Conservation (phyloP, 2,797 vertebrate genomes). For the Sebastolobus altivelis region DNA sequence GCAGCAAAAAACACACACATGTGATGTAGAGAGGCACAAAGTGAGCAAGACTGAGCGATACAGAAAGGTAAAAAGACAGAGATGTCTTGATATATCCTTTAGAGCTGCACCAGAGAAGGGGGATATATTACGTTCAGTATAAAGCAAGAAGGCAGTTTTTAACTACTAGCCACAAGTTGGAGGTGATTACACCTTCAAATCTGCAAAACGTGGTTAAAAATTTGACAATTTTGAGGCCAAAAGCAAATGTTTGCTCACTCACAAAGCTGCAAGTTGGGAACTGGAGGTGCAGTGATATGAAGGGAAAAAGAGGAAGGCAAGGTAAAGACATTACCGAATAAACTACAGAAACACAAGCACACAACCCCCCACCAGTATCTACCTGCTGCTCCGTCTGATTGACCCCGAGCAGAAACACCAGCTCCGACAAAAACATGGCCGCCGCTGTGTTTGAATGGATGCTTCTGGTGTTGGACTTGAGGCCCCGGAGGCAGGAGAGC, state of each 20-base stretch:
- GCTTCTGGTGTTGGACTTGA: slow-evolving; percentile 96
- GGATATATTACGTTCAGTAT: background rate
- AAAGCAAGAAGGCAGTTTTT: background rate
- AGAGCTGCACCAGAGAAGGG: background rate
- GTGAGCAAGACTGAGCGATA: background rate
- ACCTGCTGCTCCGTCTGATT: slow-evolving; percentile 97
- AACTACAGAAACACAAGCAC: background rate
- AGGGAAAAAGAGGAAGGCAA: background rate
- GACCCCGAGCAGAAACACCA: slow-evolving; percentile 95
- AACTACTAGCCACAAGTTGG: background rate
- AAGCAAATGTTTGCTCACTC: background rate
- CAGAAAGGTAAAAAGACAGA: background rate
- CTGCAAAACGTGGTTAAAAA: background rate
- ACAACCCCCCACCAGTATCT: background rate
- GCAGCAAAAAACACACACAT: background rate
- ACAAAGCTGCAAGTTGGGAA: background rate
- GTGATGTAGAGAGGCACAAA: background rate
- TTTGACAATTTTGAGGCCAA: background rate
- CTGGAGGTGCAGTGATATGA: background rate
- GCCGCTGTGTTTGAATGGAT: slow-evolving; percentile 95
- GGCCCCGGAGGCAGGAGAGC: slow-evolving; percentile 93
- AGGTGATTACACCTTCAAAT: background rate
- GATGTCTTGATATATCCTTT: background rate
- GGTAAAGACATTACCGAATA: background rate
- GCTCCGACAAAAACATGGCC: slow-evolving; percentile 93